Percentiles rank a stretch among this genome's conserved stretches.
These are phyloP conservation scores for Euborellia annulipes DNA, from an alignment of 1,140 invertebrate genomes.

Conservation along the genomic window DNA sequence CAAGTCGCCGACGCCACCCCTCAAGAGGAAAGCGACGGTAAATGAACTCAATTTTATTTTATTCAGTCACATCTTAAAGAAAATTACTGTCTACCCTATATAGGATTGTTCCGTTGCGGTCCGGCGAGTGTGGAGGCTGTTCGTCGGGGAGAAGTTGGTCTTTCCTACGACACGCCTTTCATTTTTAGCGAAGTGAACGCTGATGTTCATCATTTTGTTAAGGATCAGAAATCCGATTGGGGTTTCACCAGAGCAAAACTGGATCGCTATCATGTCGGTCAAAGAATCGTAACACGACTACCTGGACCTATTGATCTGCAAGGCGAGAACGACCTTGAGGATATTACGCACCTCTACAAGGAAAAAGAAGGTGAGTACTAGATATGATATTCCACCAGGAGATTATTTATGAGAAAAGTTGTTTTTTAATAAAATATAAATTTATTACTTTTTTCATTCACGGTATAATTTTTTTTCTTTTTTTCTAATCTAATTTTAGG, in stretches of 20 bases:
- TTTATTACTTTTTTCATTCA: too few relatives aligned
- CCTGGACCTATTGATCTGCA: slow-evolving; percentile 40
- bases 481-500: slow-evolving; percentile 21
- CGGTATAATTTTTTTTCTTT: too few relatives aligned
- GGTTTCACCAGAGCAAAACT: slow-evolving; percentile 39
- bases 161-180: slow-evolving; percentile 57
- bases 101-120: slow-evolving; percentile 42
- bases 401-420: too few relatives aligned
- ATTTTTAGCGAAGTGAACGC: slow-evolving; percentile 66
- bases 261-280: slow-evolving; percentile 43
- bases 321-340: slow-evolving; percentile 43
- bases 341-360: slow-evolving; percentile 56
- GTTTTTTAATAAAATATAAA: too few relatives aligned
- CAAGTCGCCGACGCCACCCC: slow-evolving; percentile 64
- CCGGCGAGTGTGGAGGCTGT: slow-evolving; percentile 55
- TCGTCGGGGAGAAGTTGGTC: slow-evolving; percentile 52
- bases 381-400: too few relatives aligned
- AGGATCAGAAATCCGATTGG: slow-evolving; percentile 45
- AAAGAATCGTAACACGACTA: slow-evolving; percentile 55
- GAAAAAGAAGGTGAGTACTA: slow-evolving; percentile 42
- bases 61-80: neutral
- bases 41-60: slow-evolving; percentile 4
- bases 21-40: slow-evolving; percentile 49
- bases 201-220: slow-evolving; percentile 51
- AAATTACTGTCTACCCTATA: neutral